Conservation (phyloP, 2,797 vertebrate species). For the Synaphobranchus kaupii region DNA sequence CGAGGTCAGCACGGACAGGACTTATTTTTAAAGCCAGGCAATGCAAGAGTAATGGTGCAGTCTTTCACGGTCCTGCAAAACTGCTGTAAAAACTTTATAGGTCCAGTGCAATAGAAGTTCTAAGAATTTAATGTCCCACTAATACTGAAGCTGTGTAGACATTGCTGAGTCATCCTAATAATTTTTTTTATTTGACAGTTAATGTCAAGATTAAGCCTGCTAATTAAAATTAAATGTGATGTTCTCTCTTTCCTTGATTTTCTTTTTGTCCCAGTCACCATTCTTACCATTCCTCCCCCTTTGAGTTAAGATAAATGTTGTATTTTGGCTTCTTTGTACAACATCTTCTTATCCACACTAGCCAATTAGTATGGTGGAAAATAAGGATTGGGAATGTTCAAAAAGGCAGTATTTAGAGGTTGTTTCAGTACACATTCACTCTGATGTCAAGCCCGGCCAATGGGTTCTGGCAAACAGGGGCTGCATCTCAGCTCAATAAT, state of each 20-base stretch:
- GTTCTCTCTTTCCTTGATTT: background rate
- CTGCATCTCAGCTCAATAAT: background rate
- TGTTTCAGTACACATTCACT: background rate
- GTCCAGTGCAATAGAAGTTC: background rate
- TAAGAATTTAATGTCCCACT: background rate
- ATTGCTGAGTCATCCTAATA: background rate
- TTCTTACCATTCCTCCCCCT: no score
- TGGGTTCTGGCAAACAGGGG: background rate
- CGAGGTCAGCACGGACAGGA: background rate
- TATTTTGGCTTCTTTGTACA: background rate
- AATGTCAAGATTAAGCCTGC: background rate
- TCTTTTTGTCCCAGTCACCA: no score
- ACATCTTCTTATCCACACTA: background rate
- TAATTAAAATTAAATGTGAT: background rate
- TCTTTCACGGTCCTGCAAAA: background rate
- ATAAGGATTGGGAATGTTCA: background rate
- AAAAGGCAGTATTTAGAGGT: background rate
- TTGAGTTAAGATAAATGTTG: background rate
- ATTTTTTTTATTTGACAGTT: background rate
- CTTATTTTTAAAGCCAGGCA: slow-evolving; percentile 1
- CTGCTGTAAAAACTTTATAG: background rate
- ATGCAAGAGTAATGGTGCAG: slow-evolving; percentile 1
- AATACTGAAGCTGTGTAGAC: background rate
- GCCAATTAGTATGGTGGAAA: background rate
- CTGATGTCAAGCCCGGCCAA: background rate